Evolutionary conservation across 2,888 invertebrate species (phyloP).

Genomic region (Thera obeliscata): DNA sequence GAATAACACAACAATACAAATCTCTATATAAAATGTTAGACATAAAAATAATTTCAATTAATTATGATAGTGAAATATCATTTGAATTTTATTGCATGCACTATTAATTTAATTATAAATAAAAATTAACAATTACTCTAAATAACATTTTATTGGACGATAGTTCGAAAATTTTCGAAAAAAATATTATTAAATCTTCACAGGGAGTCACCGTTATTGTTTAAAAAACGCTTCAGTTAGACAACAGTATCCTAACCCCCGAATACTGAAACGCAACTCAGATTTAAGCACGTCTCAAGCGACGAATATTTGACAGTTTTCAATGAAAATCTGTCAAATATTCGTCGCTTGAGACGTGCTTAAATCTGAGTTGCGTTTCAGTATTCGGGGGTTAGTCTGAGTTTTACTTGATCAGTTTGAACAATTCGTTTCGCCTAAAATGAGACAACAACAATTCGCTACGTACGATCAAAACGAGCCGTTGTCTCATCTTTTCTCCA

Average conservation of each 20-base stretch:
- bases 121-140: slow-evolving; percentile 73
- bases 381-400: too few species aligned
- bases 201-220: slow-evolving; percentile 52
- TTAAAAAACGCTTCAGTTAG: slow-evolving; percentile 62
- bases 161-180: slow-evolving; percentile 44
- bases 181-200: slow-evolving; percentile 44
- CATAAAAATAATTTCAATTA: slow-evolving; percentile 57
- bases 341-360: too few species aligned
- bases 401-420: too few species aligned
- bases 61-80: slow-evolving; percentile 74
- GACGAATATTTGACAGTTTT: too few species aligned
- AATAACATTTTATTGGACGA: slow-evolving; percentile 74
- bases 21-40: slow-evolving; percentile 68
- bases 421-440: too few species aligned
- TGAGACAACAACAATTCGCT: too few species aligned
- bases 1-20: slow-evolving; percentile 64
- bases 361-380: too few species aligned
- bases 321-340: too few species aligned
- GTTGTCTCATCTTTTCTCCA: too few species aligned
- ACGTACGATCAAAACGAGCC: too few species aligned
- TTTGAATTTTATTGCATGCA: slow-evolving; percentile 80
- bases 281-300: too few species aligned
- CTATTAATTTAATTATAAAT: slow-evolving; percentile 57
- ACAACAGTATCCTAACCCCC: slow-evolving; percentile 57
- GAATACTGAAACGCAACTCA: too few species aligned